These are phyloP conservation scores for Brachymystax lenok DNA, from an alignment of 2,797 vertebrate genomes.

Conservation along the genomic window DNA sequence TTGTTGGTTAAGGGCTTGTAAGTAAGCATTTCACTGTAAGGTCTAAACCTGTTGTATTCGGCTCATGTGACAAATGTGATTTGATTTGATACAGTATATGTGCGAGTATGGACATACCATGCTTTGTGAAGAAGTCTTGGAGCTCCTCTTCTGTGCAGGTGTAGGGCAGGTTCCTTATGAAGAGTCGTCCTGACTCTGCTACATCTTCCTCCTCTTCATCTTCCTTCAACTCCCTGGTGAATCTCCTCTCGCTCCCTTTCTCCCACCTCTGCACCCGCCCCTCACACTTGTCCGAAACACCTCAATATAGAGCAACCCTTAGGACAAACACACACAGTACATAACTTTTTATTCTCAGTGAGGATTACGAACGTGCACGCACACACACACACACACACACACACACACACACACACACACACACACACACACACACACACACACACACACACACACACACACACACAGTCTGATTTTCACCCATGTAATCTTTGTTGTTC, in stretches of 20 bases:
- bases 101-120: slow-evolving; percentile 69
- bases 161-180: slow-evolving; percentile 93
- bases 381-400: background rate
- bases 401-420: background rate
- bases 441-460: background rate
- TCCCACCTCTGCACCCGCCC: slow-evolving; percentile 29
- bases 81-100: too few relatives aligned
- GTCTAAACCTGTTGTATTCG: too few relatives aligned
- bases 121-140: slow-evolving; percentile 83
- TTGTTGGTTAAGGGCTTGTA: too few relatives aligned
- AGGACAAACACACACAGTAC: slow-evolving; percentile 21
- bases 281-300: slow-evolving; percentile 69
- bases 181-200: slow-evolving; percentile 90
- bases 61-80: too few relatives aligned
- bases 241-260: slow-evolving; percentile 66
- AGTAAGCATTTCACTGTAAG: too few relatives aligned
- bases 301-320: slow-evolving; percentile 89
- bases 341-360: background rate
- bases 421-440: background rate
- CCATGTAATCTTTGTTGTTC: slow-evolving; percentile 91
- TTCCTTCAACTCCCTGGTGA: slow-evolving; percentile 79
- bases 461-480: slow-evolving; percentile 66
- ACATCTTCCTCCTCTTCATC: slow-evolving; percentile 93
- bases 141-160: slow-evolving; percentile 91
- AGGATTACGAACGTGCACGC: background rate